Evolutionary conservation across 2,113 vertebrate species (phyloP), one percentile per base, ranked within the genome.

Genomic region (Thinocorus orbignyianus): DNA sequence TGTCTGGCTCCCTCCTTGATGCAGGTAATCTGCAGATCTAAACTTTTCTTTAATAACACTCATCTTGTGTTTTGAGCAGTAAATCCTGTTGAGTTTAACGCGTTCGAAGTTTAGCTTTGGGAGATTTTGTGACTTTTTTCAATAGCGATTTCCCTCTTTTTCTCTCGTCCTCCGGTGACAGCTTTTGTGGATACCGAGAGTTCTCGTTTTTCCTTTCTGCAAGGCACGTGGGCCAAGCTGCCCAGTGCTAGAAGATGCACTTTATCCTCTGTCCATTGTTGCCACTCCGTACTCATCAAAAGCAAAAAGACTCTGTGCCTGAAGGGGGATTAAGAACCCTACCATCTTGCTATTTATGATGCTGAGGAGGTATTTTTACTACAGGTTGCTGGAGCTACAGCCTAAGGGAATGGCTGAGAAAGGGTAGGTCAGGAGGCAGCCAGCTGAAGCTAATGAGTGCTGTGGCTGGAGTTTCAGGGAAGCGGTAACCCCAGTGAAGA

Each of bases 361-460:
- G 81, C 87, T 78, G 26, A 22, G 77, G 62, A 78, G 86, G 48
- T 96, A 91, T 95, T 97, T 92, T 97, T 95, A 96, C 93, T 61
- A 76, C 23, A 55, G 54, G 31, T 86, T 92, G 88, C 74, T 83
- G 88, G 71, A 6, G 16, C 68, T 69, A 73, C 62, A 79, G 77
- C 96, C 92, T 57, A 31, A 16, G 81, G 91, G 80, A 13, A 14
- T 44, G 91, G 92, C 92, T 94, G 84, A 68, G 85, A 49, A 74
- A 57, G 81, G 90, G 49, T 18, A 79, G 90, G 86, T 95, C 86
- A 66, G 70, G 74, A 46, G 69, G 87, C 68, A 84, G 86, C 91
- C 87, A 77, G 71, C 78, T 86, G 48, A 74, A 90, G 58, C 33
- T 81, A 44, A 76, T 1, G 41, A 41, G 48, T 13, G 2, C 77